Evolutionary conservation across 1,140 invertebrate genomes (phyloP), one percentile per base, ranked within the genome.

Genomic region (Drosophila biarmipes): DNA sequence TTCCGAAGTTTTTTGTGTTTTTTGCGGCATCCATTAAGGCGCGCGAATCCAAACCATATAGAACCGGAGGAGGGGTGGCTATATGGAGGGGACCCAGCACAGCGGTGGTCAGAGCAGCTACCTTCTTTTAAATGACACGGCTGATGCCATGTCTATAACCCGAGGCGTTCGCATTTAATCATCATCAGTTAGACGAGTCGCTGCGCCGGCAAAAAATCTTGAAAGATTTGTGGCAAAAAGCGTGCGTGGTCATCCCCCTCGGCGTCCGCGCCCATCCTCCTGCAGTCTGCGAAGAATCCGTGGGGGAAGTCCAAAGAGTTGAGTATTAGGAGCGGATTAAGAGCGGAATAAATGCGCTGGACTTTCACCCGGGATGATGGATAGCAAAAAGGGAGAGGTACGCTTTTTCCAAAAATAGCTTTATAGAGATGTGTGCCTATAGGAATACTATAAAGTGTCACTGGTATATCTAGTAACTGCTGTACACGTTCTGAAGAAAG

Each of bases 41-140:
- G 85, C 85, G 84, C 85, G 84, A 85, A 84, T 90, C 85, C 59
- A 62, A 89, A 89, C 76, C 82, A 51, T 38, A 46, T 67, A 51
- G 67, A 66, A 55, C 69, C 27, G 24, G 19, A 4, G 48, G 37
- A 21, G 45, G 45, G 40, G n/a, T 11, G 45, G 34, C 17, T 15
- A 42, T 6, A 15, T 17, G 12, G 21, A 17, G 40, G 48, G 14
- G 15, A 19, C 24, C 19, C 37, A 43, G 57, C 76, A 45, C 77
- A 63, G 71, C 67, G 56, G 66, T 75, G 73, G 73, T 76, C 73
- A 57, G 61, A 52, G 71, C 49, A 75, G 76, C 85, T 90, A 89
- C 84, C 84, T 89, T 89, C 84, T 89, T 89, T 89, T 89, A 89
- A 89, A 89, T 89, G 84, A 89, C 84, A 89, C 84, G 80, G 87